Percentiles rank a stretch among this genome's conserved stretches.
Evolutionary conservation across 2,797 vertebrate species (phyloP).

Genomic region (Aplochiton taeniatus): DNA sequence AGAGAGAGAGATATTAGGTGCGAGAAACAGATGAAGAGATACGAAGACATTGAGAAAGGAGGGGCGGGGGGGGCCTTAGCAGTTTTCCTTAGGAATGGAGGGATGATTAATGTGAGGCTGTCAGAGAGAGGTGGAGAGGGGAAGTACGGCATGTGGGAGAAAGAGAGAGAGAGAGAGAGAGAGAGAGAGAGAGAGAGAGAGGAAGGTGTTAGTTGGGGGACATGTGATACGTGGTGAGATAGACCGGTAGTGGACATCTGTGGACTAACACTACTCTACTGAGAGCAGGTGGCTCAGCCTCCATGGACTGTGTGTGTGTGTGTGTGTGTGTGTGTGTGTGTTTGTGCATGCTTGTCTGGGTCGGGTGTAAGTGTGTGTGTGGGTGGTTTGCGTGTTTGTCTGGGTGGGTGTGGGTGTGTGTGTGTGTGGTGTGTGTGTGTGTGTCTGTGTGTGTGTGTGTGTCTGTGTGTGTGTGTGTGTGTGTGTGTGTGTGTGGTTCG

Average conservation of each 20-base stretch:
- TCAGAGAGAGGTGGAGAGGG: conserved; percentile 71
- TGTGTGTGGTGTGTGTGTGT: conserved; percentile 2
- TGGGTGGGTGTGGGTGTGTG: conserved; percentile 2
- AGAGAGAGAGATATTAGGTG: background rate
- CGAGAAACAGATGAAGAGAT: conserved; percentile 30
- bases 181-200: background rate
- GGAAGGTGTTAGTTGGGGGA: background rate
- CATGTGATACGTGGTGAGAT: conserved; percentile 4
- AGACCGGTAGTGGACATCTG: conserved; percentile 13
- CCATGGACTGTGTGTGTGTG: no score
- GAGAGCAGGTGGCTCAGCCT: no score
- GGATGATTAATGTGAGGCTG: conserved; percentile 79
- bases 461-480: background rate
- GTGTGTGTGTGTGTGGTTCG: background rate
- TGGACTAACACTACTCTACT: background rate
- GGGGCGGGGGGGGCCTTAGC: conserved; percentile 38
- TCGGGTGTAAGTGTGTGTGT: conserved; percentile 16
- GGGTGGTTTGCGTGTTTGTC: conserved; percentile 9
- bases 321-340: background rate
- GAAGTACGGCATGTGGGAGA: conserved; percentile 53
- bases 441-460: background rate
- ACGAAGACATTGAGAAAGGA: conserved; percentile 19
- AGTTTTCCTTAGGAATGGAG: conserved; percentile 56
- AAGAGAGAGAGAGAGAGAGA: background rate
- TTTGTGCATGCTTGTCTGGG: no score